Percentiles rank a stretch among this genome's conserved stretches.
phyloP scores from a whole-genome alignment of 2,113 vertebrate genomes.

The Gopherus evgoodei region DNA sequence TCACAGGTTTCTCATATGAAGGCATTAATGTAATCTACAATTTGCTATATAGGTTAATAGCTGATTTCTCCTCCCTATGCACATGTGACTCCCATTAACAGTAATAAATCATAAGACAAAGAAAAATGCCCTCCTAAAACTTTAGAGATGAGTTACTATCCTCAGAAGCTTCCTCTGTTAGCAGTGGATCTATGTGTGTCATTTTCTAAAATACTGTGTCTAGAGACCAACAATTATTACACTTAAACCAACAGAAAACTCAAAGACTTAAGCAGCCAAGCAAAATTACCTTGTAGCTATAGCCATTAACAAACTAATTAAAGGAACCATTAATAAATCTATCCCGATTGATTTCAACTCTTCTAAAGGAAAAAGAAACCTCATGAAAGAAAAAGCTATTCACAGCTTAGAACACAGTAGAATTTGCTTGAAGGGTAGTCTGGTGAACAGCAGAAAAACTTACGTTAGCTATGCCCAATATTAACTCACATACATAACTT shows the following conservation, averaged over 20 bases:
- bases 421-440: not conserved
- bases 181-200: not conserved
- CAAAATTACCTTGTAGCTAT: not conserved
- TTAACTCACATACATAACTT: not conserved
- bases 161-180: not conserved
- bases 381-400: not conserved
- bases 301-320: slow-evolving; percentile 61
- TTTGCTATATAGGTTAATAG: not conserved
- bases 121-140: slow-evolving; percentile 1
- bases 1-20: not conserved
- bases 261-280: not conserved
- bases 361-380: slow-evolving; percentile 15
- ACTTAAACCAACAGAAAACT: not conserved
- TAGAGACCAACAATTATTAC: not conserved
- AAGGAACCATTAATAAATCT: slow-evolving; percentile 43
- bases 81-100: not conserved
- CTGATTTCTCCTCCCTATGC: slow-evolving; percentile 1
- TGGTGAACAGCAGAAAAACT: not conserved
- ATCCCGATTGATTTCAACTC: slow-evolving; percentile 14
- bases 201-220: not conserved
- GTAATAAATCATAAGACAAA: not conserved
- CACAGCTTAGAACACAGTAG: not conserved
- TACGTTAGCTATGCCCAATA: too few relatives aligned
- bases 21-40: not conserved
- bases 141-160: not conserved